Evolutionary conservation across 2,113 vertebrate species (phyloP).

Genomic region (Hepsetus odoe): DNA sequence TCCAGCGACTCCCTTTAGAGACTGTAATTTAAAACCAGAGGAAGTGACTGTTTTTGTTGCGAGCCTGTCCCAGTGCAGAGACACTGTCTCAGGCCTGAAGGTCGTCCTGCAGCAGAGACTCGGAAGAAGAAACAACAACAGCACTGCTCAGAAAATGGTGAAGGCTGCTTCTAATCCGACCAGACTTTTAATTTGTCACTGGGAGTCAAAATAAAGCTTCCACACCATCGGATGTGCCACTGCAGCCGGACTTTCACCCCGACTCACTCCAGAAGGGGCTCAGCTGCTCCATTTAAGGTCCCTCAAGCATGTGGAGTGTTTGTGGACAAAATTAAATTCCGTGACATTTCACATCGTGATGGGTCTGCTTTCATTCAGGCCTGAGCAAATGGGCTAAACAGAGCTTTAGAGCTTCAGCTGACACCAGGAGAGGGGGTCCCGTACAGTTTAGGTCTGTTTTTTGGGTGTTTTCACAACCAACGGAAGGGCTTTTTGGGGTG

Average conservation of each 20-base stretch:
- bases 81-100: conserved; percentile 8
- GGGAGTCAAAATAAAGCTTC: not conserved
- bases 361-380: not conserved
- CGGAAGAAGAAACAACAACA: not conserved
- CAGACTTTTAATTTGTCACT: conserved; percentile 14
- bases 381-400: not conserved
- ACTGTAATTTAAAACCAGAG: conserved; percentile 31
- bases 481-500: too few species aligned
- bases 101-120: not conserved
- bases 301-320: not conserved
- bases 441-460: too few species aligned
- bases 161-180: too few species aligned
- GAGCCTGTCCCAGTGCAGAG: conserved; percentile 15
- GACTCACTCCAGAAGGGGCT: not conserved
- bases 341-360: not conserved
- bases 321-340: not conserved
- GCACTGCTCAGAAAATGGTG: not conserved
- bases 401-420: too few species aligned
- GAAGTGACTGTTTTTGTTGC: conserved; percentile 27
- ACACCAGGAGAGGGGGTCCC: too few species aligned
- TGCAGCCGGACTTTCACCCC: not conserved
- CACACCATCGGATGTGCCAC: not conserved
- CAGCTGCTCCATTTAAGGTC: not conserved
- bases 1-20: not conserved
- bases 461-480: too few species aligned